A percentile compares a stretch with the other conserved stretches of the same genome.
These are phyloP conservation scores for Octomys mimax DNA, from an alignment of 2,797 vertebrate species.

Conservation along the genomic window DNA sequence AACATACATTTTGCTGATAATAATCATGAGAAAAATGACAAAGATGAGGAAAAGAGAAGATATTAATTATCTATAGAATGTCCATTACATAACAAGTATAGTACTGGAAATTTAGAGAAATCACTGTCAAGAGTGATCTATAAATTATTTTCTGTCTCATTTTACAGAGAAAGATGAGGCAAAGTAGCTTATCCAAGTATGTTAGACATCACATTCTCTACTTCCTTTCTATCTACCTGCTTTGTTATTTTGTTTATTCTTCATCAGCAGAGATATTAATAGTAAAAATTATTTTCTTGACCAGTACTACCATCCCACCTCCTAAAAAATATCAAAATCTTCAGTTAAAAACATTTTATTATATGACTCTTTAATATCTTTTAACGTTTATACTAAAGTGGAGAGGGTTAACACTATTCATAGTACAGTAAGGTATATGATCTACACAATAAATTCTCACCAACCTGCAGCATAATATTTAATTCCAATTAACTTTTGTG, in stretches of 20 bases:
- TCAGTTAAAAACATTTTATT: conserved; percentile 33
- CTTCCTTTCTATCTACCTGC: neutral
- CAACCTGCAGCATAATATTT: conserved; percentile 13
- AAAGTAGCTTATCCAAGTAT: neutral
- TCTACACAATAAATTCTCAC: neutral
- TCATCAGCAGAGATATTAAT: neutral
- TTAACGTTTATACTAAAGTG: conserved; percentile 22
- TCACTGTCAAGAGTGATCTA: neutral
- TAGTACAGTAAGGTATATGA: conserved; percentile 1
- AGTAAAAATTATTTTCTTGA: neutral
- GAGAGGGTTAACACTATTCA: conserved; percentile 49
- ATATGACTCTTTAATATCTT: conserved; percentile 46
- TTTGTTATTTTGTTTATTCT: conserved; percentile 37
- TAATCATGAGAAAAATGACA: neutral
- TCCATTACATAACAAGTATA: neutral
- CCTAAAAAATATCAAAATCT: conserved; percentile 11
- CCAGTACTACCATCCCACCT: neutral
- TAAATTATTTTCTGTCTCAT: neutral
- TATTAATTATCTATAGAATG: neutral
- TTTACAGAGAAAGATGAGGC: conserved; percentile 10
- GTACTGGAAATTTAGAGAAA: neutral
- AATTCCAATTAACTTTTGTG: conserved; percentile 48
- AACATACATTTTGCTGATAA: neutral
- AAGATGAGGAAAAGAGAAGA: neutral
- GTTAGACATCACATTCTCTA: neutral